These are phyloP conservation scores for Chrysemys picta DNA, from an alignment of 2,113 vertebrate genomes.

Conservation along the genomic window DNA sequence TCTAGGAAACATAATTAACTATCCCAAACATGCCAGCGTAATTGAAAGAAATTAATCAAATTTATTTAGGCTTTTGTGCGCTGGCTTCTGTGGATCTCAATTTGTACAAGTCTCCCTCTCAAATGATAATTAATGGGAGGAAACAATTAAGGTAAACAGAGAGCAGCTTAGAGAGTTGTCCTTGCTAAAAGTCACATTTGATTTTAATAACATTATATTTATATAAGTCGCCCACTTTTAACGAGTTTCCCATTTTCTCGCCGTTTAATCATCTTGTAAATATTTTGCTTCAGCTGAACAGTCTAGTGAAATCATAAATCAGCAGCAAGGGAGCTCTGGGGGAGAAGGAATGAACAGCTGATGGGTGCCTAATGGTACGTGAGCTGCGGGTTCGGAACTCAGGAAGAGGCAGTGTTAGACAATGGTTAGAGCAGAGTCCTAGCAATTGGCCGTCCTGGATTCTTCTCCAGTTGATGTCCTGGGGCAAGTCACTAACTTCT, in stretches of 20 bases:
- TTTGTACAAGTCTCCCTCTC: slow-evolving; percentile 67
- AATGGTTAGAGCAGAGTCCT: not conserved
- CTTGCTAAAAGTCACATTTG: slow-evolving; percentile 60
- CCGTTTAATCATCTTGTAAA: slow-evolving; percentile 44
- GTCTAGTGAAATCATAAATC: slow-evolving; percentile 8
- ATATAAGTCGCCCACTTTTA: slow-evolving; percentile 10
- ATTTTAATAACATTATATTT: slow-evolving; percentile 44
- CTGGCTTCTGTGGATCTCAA: slow-evolving; percentile 58
- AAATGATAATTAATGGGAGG: slow-evolving; percentile 66
- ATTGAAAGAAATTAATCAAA: slow-evolving; percentile 69
- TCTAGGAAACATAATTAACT: slow-evolving; percentile 60
- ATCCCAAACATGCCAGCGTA: slow-evolving; percentile 49
- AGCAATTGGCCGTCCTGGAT: not conserved
- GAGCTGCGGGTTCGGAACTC: not conserved
- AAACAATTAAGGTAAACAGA: slow-evolving; percentile 68
- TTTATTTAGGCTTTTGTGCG: slow-evolving; percentile 67
- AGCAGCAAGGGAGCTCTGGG: accelerated
- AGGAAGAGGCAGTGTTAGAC: not conserved
- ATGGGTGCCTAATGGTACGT: accelerated
- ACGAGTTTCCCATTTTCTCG: slow-evolving; percentile 21
- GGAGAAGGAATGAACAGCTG: accelerated
- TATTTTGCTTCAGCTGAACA: slow-evolving; percentile 6
- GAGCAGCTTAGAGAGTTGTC: slow-evolving; percentile 35
- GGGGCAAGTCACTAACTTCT: not conserved
- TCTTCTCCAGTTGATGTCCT: not conserved